Evolutionary conservation across 2,797 vertebrate genomes (phyloP).

Genomic region (Danio tinwini): DNA sequence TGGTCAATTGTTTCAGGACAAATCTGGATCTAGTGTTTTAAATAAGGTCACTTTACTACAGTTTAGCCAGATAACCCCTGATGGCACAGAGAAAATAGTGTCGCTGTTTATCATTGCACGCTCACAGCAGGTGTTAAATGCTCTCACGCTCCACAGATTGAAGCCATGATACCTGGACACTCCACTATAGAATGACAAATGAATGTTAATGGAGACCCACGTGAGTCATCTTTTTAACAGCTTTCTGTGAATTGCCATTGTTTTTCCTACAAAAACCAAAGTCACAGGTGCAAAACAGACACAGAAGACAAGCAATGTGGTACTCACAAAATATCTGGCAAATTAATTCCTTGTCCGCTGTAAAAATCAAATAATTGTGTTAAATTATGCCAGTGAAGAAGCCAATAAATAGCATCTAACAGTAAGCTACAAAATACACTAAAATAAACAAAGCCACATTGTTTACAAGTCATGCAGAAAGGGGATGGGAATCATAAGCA

Average conservation of each 20-base stretch:
- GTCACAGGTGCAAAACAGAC: constrained; percentile 18
- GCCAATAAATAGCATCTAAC: not conserved
- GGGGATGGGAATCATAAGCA: constrained; percentile 12
- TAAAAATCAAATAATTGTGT: constrained; percentile 60
- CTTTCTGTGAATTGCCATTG: not conserved
- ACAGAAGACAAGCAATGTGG: constrained; percentile 22
- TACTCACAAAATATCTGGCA: constrained; percentile 76
- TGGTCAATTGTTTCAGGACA: not conserved
- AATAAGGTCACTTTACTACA: not conserved
- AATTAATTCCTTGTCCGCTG: constrained; percentile 73
- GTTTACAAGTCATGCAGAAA: not conserved
- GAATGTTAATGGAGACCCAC: constrained; percentile 19
- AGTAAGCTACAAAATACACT: not conserved
- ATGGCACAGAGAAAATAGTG: constrained; percentile 27
- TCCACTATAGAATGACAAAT: constrained; percentile 6
- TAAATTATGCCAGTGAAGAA: constrained; percentile 18
- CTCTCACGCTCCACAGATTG: constrained; percentile 1
- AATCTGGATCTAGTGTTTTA: constrained; percentile 13
- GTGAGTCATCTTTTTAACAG: constrained; percentile 25
- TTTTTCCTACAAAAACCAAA: constrained; percentile 7
- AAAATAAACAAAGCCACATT: constrained; percentile 10
- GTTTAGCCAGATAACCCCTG: constrained; percentile 24
- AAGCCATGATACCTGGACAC: not conserved
- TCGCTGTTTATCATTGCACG: constrained; percentile 18
- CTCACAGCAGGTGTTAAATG: constrained; percentile 38